Conservation (phyloP, 2,888 invertebrate genomes). For the Hirtodrosophila duncani region DNA sequence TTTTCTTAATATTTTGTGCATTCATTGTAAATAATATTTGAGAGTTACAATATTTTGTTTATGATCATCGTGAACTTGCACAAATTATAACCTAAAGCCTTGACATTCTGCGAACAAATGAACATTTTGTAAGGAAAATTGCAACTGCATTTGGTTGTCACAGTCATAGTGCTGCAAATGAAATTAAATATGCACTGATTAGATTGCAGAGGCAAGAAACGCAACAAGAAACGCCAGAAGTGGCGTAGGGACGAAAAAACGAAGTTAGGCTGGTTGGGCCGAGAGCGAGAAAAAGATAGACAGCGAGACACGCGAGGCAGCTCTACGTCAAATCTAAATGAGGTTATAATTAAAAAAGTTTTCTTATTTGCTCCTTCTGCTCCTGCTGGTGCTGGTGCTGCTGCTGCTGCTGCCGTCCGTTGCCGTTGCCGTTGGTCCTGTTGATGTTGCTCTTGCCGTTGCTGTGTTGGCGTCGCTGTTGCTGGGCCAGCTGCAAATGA, state of each 20-base stretch:
- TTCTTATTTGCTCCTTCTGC: conserved; percentile 63
- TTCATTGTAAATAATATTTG: too few species aligned
- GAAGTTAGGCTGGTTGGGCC: conserved; percentile 8
- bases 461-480: background rate
- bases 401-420: background rate
- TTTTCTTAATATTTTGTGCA: too few species aligned
- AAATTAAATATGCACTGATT: conserved; percentile 69
- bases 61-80: too few species aligned
- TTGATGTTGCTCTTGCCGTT: too few species aligned
- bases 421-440: background rate
- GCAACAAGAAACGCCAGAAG: conserved; percentile 30
- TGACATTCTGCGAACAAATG: too few species aligned
- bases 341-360: conserved; percentile 76
- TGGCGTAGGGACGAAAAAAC: conserved; percentile 24
- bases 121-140: too few species aligned
- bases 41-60: too few species aligned
- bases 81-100: too few species aligned
- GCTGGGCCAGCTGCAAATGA: conserved; percentile 67
- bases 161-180: conserved; percentile 46
- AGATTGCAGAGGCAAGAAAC: conserved; percentile 47
- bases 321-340: conserved; percentile 75
- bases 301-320: conserved; percentile 48
- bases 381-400: conserved; percentile 3
- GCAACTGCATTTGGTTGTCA: conserved; percentile 39
- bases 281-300: conserved; percentile 5